Base-by-base conservation (phyloP, 1,140 invertebrate genomes). In the Cydia strobilella region DNA sequence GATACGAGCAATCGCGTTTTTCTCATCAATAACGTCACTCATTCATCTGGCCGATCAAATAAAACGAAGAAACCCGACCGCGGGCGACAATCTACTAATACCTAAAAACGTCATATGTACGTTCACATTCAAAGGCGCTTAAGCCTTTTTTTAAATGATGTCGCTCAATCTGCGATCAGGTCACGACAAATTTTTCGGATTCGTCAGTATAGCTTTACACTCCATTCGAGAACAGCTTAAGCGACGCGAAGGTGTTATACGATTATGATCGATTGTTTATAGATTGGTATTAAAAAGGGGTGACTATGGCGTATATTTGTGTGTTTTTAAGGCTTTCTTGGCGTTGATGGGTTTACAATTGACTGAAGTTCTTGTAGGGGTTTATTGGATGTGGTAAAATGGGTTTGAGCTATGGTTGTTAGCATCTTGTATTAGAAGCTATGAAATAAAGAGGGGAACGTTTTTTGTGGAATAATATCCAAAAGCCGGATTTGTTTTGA, bases 11-110 rank as follows among this genome's bases (percentile, higher is more conserved):
- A 54, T 54, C 51, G 54, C 54, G 54, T 59, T 59, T 18, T 18
- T 54, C 18, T 59, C 54, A 59, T 59, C 54, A 59, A 59, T 59
- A 59, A 59, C 54, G 7, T 59, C 54, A 59, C 54, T 23, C 54
- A 59, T 59, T 59, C 54, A 59, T 59, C 20, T 59, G n/a, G 54
- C 54, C 54, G 54, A 59, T 59, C 54, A 18, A 59, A 59, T 59
- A 59, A 59, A 59, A 59, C 20, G 54, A 59, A 59, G 54, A 59
- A 59, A 59, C 54, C 54, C 54, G 20, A 59, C 20, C 54, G 20
- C 54, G 20, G 20, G 54, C 54, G 54, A 18, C 18, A 59, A 59
- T 20, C 20, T 23, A n/a, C 54, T 0, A 23, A 59, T 9, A 12
- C 0, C 9, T 12, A 59, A 23, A 59, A 59, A 59, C 54, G 20